Evolutionary conservation across 2,113 vertebrate genomes (phyloP).

Genomic region (Turdus rufiventris): DNA sequence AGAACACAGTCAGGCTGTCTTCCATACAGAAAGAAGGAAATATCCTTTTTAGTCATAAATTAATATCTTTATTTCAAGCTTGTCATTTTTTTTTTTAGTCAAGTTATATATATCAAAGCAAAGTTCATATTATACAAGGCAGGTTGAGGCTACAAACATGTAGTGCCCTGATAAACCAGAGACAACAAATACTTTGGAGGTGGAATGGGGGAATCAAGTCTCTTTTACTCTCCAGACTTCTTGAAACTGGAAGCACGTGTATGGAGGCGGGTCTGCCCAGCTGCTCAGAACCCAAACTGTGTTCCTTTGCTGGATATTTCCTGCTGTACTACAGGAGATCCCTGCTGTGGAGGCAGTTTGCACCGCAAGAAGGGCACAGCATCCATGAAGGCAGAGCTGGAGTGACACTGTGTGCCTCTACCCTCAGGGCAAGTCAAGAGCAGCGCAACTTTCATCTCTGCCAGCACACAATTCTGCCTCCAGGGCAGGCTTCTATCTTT

Average conservation of each 20-base stretch:
- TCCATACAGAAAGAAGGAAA: background rate
- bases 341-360: background rate
- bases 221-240: background rate
- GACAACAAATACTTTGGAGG: background rate
- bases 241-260: background rate
- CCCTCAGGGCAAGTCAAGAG: background rate
- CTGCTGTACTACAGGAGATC: background rate
- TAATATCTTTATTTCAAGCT: background rate
- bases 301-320: background rate
- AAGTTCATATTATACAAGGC: background rate
- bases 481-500: background rate
- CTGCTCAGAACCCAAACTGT: background rate
- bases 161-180: background rate
- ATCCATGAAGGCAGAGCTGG: background rate
- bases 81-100: background rate
- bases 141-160: background rate
- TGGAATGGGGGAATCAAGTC: accelerated
- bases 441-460: background rate
- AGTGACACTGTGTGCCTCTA: background rate
- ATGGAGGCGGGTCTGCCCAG: background rate
- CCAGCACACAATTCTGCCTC: background rate
- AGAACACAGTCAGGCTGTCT: background rate
- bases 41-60: background rate
- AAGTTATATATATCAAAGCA: background rate
- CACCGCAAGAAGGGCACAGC: background rate